Evolutionary conservation across 2,113 vertebrate genomes (phyloP).

Genomic region (Motacilla alba): DNA sequence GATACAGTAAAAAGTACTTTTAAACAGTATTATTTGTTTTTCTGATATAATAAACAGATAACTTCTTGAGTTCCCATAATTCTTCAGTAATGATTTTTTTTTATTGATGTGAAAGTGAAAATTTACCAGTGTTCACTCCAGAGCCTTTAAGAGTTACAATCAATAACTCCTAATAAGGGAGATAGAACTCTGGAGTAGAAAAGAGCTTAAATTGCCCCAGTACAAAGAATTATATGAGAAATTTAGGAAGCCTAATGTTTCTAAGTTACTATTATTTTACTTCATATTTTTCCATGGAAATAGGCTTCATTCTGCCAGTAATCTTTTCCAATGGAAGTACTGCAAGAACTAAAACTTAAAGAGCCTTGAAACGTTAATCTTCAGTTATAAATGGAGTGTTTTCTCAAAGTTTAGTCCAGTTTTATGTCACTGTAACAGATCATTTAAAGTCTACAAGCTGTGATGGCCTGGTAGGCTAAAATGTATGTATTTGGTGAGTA

Average conservation of each 20-base stretch:
- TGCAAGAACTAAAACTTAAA: not conserved
- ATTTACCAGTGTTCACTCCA: not conserved
- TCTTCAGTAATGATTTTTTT: not conserved
- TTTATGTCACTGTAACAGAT: constrained; percentile 1
- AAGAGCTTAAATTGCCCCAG: not conserved
- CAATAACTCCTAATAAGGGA: not conserved
- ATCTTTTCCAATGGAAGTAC: not conserved
- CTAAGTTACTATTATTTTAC: not conserved
- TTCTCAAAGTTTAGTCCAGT: not conserved
- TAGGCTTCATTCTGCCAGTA: not conserved
- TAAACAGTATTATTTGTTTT: not conserved
- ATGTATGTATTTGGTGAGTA: not conserved
- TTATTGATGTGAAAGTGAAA: not conserved
- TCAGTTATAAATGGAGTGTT: not conserved
- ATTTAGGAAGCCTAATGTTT: not conserved
- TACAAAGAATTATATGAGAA: not conserved
- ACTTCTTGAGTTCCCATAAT: not conserved
- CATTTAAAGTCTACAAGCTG: not conserved
- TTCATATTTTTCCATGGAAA: constrained; percentile 27
- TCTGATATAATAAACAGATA: not conserved
- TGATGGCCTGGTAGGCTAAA: not conserved
- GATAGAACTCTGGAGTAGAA: not conserved
- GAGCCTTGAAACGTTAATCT: not conserved
- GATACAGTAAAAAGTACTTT: not conserved
- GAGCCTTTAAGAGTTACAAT: not conserved